Evolutionary conservation across 2,113 vertebrate species (phyloP).

Genomic region (Chaetorhynchus papuensis): DNA sequence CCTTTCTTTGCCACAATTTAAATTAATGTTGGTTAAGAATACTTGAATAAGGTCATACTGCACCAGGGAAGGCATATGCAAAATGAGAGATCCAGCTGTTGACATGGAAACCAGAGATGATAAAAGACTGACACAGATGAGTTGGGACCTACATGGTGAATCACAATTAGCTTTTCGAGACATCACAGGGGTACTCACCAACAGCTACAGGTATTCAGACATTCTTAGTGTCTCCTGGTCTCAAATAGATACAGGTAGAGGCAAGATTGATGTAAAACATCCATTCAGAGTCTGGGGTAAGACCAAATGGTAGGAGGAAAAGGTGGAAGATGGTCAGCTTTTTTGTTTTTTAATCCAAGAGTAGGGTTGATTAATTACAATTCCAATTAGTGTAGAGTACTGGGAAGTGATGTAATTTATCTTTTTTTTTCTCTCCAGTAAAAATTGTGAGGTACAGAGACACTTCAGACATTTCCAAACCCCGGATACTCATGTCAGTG

Average conservation of each 20-base stretch:
- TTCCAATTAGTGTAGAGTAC: not conserved
- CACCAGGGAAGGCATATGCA: not conserved
- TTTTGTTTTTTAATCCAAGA: not conserved
- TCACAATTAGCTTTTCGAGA: not conserved
- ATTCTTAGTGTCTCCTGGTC: not conserved
- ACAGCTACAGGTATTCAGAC: not conserved
- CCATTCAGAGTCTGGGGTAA: not conserved
- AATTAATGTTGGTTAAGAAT: not conserved
- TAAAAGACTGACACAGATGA: not conserved
- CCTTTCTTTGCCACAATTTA: not conserved
- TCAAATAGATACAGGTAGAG: not conserved
- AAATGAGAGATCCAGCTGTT: not conserved
- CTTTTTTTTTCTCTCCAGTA: not conserved
- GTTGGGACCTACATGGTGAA: not conserved
- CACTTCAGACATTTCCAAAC: not conserved
- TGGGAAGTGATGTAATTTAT: not conserved
- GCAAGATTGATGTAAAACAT: not conserved
- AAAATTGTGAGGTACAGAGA: not conserved
- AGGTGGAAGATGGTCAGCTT: not conserved
- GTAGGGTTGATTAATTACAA: not conserved
- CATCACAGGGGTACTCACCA: not conserved
- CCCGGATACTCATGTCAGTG: not conserved
- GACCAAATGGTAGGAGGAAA: not conserved
- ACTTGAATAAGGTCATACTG: not conserved
- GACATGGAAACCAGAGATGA: not conserved